Conservation (phyloP, 2,797 vertebrate species). For the Manis pentadactyla region DNA sequence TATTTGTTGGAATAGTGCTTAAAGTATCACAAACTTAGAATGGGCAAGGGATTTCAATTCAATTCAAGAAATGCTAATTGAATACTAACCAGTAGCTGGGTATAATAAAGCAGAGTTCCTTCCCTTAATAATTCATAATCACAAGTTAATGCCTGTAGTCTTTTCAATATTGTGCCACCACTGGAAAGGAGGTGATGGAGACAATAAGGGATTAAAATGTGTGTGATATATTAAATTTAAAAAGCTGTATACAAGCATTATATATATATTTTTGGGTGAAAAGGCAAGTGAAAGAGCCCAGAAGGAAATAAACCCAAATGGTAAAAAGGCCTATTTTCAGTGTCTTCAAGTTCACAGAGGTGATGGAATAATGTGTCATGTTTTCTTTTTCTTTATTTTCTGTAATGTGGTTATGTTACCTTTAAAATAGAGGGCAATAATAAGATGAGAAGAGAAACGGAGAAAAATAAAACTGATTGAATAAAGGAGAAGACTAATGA, state of each 20-base stretch:
- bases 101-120: background rate
- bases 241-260: background rate
- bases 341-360: background rate
- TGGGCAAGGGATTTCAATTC: background rate
- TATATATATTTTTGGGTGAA: background rate
- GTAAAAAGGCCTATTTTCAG: background rate
- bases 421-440: constrained; percentile 47
- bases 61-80: background rate
- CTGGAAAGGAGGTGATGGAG: background rate
- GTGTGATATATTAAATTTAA: background rate
- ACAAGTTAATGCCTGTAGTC: background rate
- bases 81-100: background rate
- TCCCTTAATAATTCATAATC: constrained; percentile 19
- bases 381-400: constrained; percentile 25
- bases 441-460: background rate
- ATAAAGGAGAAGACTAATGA: constrained; percentile 1
- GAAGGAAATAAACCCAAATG: constrained; percentile 27
- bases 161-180: background rate
- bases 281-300: background rate
- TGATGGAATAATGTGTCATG: background rate
- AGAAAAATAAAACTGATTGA: constrained; percentile 6
- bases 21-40: constrained; percentile 30
- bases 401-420: background rate
- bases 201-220: background rate
- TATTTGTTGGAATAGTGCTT: constrained; percentile 21